These are phyloP conservation scores for Pogonognathellus flavescens DNA, from an alignment of 1,140 invertebrate species.

Conservation along the genomic window DNA sequence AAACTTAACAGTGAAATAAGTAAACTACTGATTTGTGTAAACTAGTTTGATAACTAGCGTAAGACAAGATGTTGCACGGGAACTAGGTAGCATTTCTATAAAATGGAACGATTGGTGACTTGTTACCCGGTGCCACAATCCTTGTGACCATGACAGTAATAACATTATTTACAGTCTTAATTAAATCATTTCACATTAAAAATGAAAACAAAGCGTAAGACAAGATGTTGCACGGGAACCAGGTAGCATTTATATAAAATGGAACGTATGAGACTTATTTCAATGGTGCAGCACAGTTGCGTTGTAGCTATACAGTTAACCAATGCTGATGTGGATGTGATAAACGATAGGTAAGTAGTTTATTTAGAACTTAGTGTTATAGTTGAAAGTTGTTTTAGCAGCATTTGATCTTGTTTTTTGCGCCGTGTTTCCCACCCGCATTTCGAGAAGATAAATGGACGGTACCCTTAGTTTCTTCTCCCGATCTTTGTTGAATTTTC, in stretches of 20 bases:
- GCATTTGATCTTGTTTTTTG: constrained; percentile 68
- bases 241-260: constrained; percentile 18
- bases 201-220: too few species aligned
- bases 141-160: too few species aligned
- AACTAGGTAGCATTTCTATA: background rate
- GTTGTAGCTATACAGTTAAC: constrained; percentile 7
- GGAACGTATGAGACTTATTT: constrained; percentile 28
- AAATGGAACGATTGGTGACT: constrained; percentile 11
- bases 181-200: too few species aligned
- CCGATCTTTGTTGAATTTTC: constrained; percentile 76
- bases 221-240: background rate
- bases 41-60: constrained; percentile 10
- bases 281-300: background rate
- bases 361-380: constrained; percentile 6
- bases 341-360: constrained; percentile 35
- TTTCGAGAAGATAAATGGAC: constrained; percentile 59
- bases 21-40: too few species aligned
- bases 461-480: constrained; percentile 71
- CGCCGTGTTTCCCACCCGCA: constrained; percentile 57
- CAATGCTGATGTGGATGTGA: background rate
- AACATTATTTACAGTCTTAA: too few species aligned
- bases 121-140: too few species aligned
- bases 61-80: constrained; percentile 20
- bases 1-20: constrained; percentile 27
- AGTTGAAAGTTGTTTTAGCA: constrained; percentile 65